phyloP scores from a whole-genome alignment of 1,140 invertebrate species.

The Tyrophagus putrescentiae region DNA sequence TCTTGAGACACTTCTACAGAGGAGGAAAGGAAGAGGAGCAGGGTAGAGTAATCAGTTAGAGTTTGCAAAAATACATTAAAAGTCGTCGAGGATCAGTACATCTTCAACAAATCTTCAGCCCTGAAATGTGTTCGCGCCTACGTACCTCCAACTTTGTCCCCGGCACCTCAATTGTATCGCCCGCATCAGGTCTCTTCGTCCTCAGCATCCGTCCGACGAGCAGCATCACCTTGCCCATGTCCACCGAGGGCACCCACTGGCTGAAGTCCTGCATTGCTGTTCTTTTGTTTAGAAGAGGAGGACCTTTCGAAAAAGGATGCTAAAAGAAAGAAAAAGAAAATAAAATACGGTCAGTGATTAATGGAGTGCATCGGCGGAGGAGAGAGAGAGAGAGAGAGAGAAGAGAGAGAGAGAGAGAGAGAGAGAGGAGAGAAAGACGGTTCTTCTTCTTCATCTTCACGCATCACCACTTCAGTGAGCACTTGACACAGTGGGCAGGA shows the following conservation, averaged over 20 bases:
- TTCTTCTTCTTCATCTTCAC: too few species aligned
- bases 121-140: not conserved
- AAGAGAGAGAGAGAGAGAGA: not conserved
- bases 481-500: too few species aligned
- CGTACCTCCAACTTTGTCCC: conserved; percentile 28
- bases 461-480: not conserved
- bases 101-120: conserved; percentile 1
- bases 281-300: not conserved
- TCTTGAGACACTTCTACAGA: conserved; percentile 71
- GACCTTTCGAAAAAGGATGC: not conserved
- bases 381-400: not conserved
- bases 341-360: not conserved
- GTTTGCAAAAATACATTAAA: not conserved
- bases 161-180: conserved; percentile 42
- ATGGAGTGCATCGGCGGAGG: not conserved
- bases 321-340: not conserved
- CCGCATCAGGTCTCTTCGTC: conserved; percentile 53
- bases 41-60: not conserved
- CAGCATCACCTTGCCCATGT: conserved; percentile 40
- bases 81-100: not conserved
- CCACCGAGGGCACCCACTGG: not conserved
- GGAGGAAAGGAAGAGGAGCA: conserved; percentile 22
- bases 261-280: not conserved
- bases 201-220: conserved; percentile 58
- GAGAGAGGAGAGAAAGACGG: not conserved